Evolutionary conservation across 1,140 invertebrate species (phyloP).

Genomic region (Dendrolimus punctatus): DNA sequence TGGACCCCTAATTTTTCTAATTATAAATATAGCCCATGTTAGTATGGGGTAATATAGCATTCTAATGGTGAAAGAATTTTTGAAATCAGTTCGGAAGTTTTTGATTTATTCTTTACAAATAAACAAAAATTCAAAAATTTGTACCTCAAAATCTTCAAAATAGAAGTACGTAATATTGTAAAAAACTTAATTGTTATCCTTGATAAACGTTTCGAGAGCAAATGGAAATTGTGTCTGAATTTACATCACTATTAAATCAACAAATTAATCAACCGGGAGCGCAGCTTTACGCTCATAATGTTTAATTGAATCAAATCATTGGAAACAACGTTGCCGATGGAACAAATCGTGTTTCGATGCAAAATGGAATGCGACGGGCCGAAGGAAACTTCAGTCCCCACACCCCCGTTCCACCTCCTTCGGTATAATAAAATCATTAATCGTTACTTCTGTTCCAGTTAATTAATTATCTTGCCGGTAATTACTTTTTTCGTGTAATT

Average conservation of each 20-base stretch:
- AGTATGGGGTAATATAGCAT: no score
- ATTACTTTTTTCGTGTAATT: slow-evolving; percentile 72
- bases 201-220: no score
- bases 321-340: slow-evolving; percentile 37
- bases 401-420: slow-evolving; percentile 50
- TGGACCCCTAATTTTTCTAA: no score
- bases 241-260: slow-evolving; percentile 7
- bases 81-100: no score
- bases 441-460: slow-evolving; percentile 71
- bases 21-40: no score
- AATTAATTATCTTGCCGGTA: slow-evolving; percentile 71
- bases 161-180: no score
- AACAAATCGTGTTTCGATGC: slow-evolving; percentile 39
- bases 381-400: slow-evolving; percentile 57
- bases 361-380: slow-evolving; percentile 31
- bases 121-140: no score
- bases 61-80: no score
- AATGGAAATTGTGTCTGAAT: no score
- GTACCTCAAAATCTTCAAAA: no score
- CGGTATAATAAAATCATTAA: slow-evolving; percentile 71
- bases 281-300: slow-evolving; percentile 31
- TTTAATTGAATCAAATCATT: slow-evolving; percentile 55
- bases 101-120: no score
- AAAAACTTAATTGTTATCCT: no score
- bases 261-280: slow-evolving; percentile 9